These are phyloP conservation scores for Pelosia muscerda DNA, from an alignment of 2,888 invertebrate genomes.

Conservation along the genomic window DNA sequence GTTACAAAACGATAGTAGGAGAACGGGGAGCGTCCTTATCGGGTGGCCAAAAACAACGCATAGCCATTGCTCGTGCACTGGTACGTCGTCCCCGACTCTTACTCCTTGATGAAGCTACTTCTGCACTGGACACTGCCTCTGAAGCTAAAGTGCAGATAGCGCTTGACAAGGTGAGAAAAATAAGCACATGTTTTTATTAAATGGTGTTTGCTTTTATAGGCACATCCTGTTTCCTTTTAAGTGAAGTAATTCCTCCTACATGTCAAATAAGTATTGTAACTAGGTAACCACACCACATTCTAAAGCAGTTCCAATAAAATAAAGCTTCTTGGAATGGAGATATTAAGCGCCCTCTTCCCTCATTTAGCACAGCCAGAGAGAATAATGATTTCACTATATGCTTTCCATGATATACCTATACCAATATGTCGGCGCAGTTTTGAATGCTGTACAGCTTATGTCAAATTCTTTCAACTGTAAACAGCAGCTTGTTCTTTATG, in stretches of 20 bases:
- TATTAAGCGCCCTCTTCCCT: too few relatives aligned
- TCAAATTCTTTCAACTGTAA: too few relatives aligned
- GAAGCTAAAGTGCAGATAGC: constrained; percentile 79
- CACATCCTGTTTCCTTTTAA: not conserved
- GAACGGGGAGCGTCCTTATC: constrained; percentile 86
- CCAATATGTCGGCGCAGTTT: too few relatives aligned
- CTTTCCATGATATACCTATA: too few relatives aligned
- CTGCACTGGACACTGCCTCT: constrained; percentile 88
- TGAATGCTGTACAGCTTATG: too few relatives aligned
- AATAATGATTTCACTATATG: too few relatives aligned
- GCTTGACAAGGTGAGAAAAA: constrained; percentile 52
- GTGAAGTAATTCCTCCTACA: not conserved
- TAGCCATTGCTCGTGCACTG: constrained; percentile 89
- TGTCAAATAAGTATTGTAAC: not conserved
- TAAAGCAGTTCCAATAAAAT: too few relatives aligned
- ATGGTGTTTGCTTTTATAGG: not conserved
- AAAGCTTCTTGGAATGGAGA: too few relatives aligned
- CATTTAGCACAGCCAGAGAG: too few relatives aligned
- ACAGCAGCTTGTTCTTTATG: too few relatives aligned
- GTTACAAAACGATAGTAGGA: constrained; percentile 87
- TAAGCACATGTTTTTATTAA: not conserved
- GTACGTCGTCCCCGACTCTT: constrained; percentile 87
- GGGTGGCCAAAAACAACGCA: constrained; percentile 90
- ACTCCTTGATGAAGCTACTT: constrained; percentile 88
- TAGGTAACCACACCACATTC: too few relatives aligned